Evolutionary conservation across 2,797 vertebrate genomes (phyloP), one percentile per base, ranked within the genome.

Genomic region (Tokudaia tokunoshimensis): DNA sequence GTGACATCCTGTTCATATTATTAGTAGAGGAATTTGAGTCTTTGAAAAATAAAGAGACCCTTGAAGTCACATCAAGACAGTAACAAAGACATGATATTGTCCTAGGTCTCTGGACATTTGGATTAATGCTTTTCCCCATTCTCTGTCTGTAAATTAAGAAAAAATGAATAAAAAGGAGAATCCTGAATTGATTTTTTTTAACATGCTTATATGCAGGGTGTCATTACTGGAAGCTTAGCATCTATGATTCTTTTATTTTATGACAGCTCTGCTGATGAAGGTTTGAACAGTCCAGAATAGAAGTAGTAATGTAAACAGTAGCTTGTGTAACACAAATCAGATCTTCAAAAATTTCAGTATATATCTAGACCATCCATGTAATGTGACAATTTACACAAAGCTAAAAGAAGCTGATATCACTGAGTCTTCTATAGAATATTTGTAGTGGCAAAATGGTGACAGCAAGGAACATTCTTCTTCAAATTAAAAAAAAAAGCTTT

Each of bases 171-270:
- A 70, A 85, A 22, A 85, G 55, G 80, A 59, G 34, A 61, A 82
- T 79, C 47, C 57, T 91, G 15, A 50, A 24, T 47, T 55, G 75
- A 84, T 10, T 41, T 67, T 72, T 94, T 81, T 94, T 34, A 74
- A 91, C 52, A 94, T 74, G 20, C 6, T 65, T 80, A 31, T 81
- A 59, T 47, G 55, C 29, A 29, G 20, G 70, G 70, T 31, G 37
- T 89, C 85, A 91, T 59, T 94, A 81, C 26, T 59, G 50, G 84
- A 85, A 86, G n/a, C 87, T 94, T 47, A 63, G 37, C 26, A 87
- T 79, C 37, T 82, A 74, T 11, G 55, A 44, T 90, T 47, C 41
- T 94, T 96, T 78, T 94, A 79, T 96, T 78, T 52, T 31, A 22
- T 55, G 41, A 82, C 67, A 72, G 47, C 47, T 81, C 72, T 5